Conservation (phyloP, 2,113 vertebrate genomes). For the Naja naja region DNA sequence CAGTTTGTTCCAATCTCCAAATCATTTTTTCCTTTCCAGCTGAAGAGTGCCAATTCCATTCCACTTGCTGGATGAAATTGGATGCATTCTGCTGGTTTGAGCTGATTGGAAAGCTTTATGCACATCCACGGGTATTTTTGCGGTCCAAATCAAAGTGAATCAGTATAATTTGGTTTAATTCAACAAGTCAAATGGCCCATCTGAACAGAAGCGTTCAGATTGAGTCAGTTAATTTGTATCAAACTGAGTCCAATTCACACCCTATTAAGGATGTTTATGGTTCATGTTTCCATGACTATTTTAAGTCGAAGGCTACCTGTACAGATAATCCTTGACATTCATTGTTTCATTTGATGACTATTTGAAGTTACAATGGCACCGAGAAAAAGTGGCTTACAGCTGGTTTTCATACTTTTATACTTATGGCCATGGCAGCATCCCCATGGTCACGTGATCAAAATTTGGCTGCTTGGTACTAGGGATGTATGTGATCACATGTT, state of each 20-base stretch:
- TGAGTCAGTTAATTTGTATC: neutral
- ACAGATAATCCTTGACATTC: too few relatives aligned
- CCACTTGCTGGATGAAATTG: neutral
- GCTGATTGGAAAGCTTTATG: neutral
- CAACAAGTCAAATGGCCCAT: neutral
- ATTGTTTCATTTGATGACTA: too few relatives aligned
- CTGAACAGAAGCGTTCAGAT: neutral
- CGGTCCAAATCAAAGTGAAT: neutral
- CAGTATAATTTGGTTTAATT: neutral
- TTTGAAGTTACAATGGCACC: too few relatives aligned
- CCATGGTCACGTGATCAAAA: too few relatives aligned
- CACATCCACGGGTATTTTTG: neutral
- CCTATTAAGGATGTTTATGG: neutral
- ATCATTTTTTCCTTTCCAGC: neutral
- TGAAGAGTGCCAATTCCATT: neutral
- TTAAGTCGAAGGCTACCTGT: too few relatives aligned
- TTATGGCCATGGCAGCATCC: too few relatives aligned
- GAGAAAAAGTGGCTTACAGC: too few relatives aligned
- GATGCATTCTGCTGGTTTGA: neutral
- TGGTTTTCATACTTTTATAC: too few relatives aligned
- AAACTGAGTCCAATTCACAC: neutral
- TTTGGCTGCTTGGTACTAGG: too few relatives aligned
- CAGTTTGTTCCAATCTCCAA: neutral
- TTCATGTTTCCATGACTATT: too few relatives aligned
- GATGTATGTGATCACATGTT: too few relatives aligned